Evolutionary conservation across 2,113 vertebrate species (phyloP).

Genomic region (Microcebus jonahi): DNA sequence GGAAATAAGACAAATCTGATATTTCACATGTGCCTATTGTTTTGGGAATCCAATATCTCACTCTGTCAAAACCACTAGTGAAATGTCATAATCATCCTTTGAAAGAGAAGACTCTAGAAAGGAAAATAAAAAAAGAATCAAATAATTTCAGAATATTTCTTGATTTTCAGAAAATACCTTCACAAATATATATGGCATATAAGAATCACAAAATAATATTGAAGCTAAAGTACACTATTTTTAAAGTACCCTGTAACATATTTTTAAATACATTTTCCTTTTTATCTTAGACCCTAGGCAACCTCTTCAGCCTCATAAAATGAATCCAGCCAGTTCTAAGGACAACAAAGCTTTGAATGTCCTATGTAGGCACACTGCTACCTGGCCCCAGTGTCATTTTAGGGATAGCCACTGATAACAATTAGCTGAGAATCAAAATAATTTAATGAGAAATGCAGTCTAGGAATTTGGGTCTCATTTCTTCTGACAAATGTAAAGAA

Average conservation of each 20-base stretch:
- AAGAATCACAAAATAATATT: not conserved
- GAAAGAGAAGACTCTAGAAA: not conserved
- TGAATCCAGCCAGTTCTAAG: not conserved
- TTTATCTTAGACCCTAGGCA: not conserved
- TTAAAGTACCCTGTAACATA: not conserved
- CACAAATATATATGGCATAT: not conserved
- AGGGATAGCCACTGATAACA: not conserved
- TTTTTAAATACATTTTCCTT: not conserved
- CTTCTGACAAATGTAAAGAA: not conserved
- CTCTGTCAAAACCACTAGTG: conserved; percentile 19
- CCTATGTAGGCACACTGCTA: not conserved
- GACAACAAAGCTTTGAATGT: not conserved
- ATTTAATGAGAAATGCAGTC: not conserved
- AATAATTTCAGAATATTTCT: not conserved
- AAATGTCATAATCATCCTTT: not conserved
- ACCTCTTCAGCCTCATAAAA: not conserved
- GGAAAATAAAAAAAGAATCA: not conserved
- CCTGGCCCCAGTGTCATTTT: not conserved
- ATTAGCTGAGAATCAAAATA: not conserved
- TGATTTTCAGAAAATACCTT: not conserved
- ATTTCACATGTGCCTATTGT: conserved; percentile 60
- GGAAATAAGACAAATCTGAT: conserved; percentile 49
- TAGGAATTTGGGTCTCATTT: not conserved
- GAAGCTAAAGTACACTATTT: not conserved
- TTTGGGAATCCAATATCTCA: conserved; percentile 60